Evolutionary conservation across 2,797 vertebrate genomes (phyloP), one percentile per base, ranked within the genome.

Genomic region (Cossypha polioptera): DNA sequence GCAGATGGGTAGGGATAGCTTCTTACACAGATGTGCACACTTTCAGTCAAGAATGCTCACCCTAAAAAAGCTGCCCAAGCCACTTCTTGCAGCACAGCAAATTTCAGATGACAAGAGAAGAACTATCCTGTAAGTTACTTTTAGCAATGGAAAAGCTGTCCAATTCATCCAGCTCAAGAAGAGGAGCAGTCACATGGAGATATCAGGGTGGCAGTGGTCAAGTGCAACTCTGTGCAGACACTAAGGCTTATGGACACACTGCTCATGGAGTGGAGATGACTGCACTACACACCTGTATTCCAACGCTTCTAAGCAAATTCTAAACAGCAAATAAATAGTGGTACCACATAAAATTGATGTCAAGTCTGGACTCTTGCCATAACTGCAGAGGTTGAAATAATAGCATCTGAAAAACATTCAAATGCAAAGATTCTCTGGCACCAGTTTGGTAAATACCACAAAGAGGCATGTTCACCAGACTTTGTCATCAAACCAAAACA

Each of bases 161-260:
- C 35, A 29, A 35, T 47, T 36, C 16, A 1, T 33, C 18, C 71
- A 54, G 33, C 33, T 54, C 20, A 10, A 19, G 66, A 53, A 45
- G 38, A 78, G 10, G 4, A 75, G 12, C 21, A 18, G 13, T 16
- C 38, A 13, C 2, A 36, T n/a, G 54, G 19, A 42, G 18, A 2
- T 2, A n/a, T 16, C 10, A 53, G 22, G 11, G n/a, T 26, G 31
- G 50, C 29, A 77, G 36, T 1, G 13, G 36, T 12, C 24, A 22
- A 31, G 21, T 7, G 25, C 35, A 62, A 31, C n/a, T 48, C 59
- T n/a, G 22, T 4, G 16, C 18, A 51, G 33, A 31, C 14, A 7
- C 8, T 7, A 51, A 28, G 47, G 26, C 26, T 47, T 17, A 47
- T 0, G 1, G 54, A 72, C 22, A 33, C 29, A 11, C 4, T 0